Conservation (phyloP, 2,888 invertebrate species). For the Girardia tigrina region DNA sequence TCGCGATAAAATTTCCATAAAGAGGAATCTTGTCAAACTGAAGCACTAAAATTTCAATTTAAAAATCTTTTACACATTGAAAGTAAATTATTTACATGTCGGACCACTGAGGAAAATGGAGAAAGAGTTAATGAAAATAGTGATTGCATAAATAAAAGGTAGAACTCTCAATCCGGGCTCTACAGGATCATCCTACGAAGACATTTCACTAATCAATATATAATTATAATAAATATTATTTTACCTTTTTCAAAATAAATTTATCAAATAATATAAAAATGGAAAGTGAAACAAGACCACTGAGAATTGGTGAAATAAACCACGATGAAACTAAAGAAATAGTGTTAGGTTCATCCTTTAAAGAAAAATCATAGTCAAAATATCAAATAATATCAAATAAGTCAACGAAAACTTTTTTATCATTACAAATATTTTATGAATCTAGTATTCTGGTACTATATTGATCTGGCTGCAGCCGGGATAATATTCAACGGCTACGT, state of each 20-base stretch:
- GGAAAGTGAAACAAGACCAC: conserved; percentile 70
- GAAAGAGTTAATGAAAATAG: conserved; percentile 76
- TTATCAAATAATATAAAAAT: conserved; percentile 67
- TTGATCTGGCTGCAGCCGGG: no score
- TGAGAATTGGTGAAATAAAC: conserved; percentile 85
- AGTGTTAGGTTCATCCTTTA: no score
- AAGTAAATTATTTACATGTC: conserved; percentile 57
- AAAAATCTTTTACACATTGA: not conserved
- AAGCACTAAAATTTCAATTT: conserved; percentile 57
- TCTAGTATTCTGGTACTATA: no score
- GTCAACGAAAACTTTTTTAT: no score
- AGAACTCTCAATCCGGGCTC: conserved; percentile 68
- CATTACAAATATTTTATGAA: no score
- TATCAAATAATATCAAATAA: no score
- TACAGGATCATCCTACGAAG: conserved; percentile 62
- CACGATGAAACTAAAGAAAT: conserved; percentile 73
- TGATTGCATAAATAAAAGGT: conserved; percentile 80
- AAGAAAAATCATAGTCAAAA: no score
- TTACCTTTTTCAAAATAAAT: conserved; percentile 60
- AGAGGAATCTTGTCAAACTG: conserved; percentile 72
- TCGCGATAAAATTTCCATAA: conserved; percentile 65
- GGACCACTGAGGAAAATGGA: conserved; percentile 88
- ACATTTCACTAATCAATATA: no score
- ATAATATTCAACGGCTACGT: no score
- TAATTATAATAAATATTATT: no score